phyloP scores from a whole-genome alignment of 2,888 invertebrate genomes.

The Epiblema foenella region DNA sequence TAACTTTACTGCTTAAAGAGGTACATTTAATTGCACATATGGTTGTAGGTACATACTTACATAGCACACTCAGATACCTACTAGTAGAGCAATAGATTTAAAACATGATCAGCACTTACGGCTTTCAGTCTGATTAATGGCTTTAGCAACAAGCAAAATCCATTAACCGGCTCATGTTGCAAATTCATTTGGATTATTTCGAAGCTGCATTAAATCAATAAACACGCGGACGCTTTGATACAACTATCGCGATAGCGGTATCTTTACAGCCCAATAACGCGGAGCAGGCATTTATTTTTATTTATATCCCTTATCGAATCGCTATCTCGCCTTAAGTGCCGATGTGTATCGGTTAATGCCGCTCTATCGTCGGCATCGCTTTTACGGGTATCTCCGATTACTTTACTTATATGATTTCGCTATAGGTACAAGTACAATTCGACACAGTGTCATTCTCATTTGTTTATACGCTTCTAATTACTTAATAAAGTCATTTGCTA shows the following conservation, averaged over 20 bases:
- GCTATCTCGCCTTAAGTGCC: conserved; percentile 74
- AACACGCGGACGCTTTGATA: conserved; percentile 63
- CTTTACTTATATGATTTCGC: conserved; percentile 62
- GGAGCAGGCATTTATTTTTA: conserved; percentile 76
- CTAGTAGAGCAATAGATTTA: conserved; percentile 11
- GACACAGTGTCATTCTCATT: not conserved
- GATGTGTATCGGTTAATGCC: conserved; percentile 78
- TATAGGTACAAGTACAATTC: conserved; percentile 47
- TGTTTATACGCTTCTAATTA: conserved; percentile 26
- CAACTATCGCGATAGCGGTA: conserved; percentile 69
- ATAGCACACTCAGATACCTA: not conserved
- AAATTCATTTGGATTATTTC: conserved; percentile 59
- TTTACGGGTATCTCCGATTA: conserved; percentile 63
- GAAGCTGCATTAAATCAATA: conserved; percentile 60
- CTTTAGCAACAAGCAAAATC: conserved; percentile 40
- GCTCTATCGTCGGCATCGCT: conserved; percentile 71
- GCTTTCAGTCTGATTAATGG: conserved; percentile 38
- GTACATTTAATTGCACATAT: not conserved
- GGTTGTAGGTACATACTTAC: not conserved
- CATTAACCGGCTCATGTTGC: conserved; percentile 38
- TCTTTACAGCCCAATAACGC: conserved; percentile 73
- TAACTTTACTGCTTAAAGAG: not conserved
- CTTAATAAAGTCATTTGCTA: conserved; percentile 21
- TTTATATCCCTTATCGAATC: conserved; percentile 74
- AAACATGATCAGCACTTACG: conserved; percentile 26